Evolutionary conservation across 2,888 invertebrate genomes (phyloP), one percentile per base, ranked within the genome.

Genomic region (Cantharis flavilabris): DNA sequence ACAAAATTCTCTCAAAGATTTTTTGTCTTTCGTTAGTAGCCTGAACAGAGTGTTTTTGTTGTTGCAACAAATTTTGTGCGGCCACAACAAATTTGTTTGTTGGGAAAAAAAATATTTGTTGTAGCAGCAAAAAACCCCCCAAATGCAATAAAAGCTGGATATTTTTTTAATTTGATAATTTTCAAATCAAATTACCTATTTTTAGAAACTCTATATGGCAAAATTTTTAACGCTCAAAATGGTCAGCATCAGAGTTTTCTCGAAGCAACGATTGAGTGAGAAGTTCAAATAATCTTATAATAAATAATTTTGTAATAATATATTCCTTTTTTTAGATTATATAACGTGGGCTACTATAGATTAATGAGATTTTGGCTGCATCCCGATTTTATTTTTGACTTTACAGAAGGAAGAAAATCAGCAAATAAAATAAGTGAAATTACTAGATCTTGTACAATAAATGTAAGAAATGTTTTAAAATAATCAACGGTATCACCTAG

Each of bases 321-420:
- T 26, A 49, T 5, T 9, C 3, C 30, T n/a, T 30, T 10, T 77
- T 79, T 28, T 33, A 79, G 80, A 2, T 30, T 79, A 33, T 80
- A 79, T 26, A 18, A 65, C 9, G 72, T 73, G 28, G 70, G 71
- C 9, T 79, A 74, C 14, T 20, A 23, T 3, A 76, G 76, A 23
- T n/a, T 78, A 69, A 62, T 76, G 28, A 74, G 75, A 69, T 78
- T 78, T 4, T 80, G 80, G 80, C 63, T 79, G 11, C 78, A 80
- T 49, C 65, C 70, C 1, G 62, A 76, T 9, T 2, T 79, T 26
- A 33, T 78, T 18, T 80, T 76, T 18, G 76, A 73, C 62, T 18
- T 72, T 14, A 75, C 80, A 1, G 14, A 30, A 18, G 75, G 69
- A 23, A 78, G 76, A 30, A 75, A 30, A 9, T 16, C 3, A 5